These are phyloP conservation scores for Helostoma temminkii DNA, from an alignment of 2,797 vertebrate genomes.

Conservation along the genomic window DNA sequence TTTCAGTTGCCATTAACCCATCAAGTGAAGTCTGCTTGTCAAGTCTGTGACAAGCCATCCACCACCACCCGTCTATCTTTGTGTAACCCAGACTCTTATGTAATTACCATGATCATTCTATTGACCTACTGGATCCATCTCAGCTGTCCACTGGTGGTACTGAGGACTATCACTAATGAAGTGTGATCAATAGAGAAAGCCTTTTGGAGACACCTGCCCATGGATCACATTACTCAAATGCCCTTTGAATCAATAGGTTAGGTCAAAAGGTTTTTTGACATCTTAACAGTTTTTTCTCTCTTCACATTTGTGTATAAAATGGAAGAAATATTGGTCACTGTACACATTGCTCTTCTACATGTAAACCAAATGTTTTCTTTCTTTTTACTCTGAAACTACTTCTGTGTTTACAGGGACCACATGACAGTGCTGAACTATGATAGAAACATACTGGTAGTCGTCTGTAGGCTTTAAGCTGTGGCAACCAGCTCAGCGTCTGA, in stretches of 20 bases:
- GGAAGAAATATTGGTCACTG: not conserved
- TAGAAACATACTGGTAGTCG: not conserved
- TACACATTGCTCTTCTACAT: not conserved
- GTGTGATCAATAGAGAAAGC: slow-evolving; percentile 72
- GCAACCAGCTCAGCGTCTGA: slow-evolving; percentile 3
- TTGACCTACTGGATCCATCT: slow-evolving; percentile 72
- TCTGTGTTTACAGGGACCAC: not conserved
- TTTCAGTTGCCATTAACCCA: slow-evolving; percentile 10
- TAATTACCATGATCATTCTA: slow-evolving; percentile 69
- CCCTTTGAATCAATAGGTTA: slow-evolving; percentile 18
- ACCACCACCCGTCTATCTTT: slow-evolving; percentile 3
- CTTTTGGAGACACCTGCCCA: slow-evolving; percentile 52
- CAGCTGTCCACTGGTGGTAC: slow-evolving; percentile 50
- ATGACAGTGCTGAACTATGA: slow-evolving; percentile 8
- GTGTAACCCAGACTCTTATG: slow-evolving; percentile 40
- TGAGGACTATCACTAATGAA: slow-evolving; percentile 68
- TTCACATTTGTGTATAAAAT: not conserved
- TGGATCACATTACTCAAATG: slow-evolving; percentile 61
- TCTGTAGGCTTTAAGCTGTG: slow-evolving; percentile 13
- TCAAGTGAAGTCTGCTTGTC: slow-evolving; percentile 9
- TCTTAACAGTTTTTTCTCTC: not conserved
- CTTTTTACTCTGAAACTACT: not conserved
- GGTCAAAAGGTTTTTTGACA: not conserved
- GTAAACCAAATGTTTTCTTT: not conserved
- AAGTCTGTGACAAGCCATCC: not conserved